phyloP scores from a whole-genome alignment of 2,113 vertebrate genomes.

The Sus scrofa region T2T-Sscrofa CM000819.6:124996001-124996500 shows the following conservation, averaged over 20 bases:
- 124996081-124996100: neutral
- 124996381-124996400: neutral
- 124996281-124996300: neutral
- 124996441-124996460: neutral
- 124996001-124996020: neutral
- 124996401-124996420: constrained; percentile 7
- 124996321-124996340: neutral
- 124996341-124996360: neutral
- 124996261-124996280: neutral
- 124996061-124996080: neutral
- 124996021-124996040: neutral
- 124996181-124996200: neutral
- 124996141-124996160: neutral
- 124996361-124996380: neutral
- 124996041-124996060: neutral
- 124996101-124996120: neutral
- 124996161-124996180: neutral
- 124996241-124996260: neutral
- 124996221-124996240: neutral
- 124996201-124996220: neutral
- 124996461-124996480: neutral
- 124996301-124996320: neutral
- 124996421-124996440: neutral
- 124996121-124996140: neutral
- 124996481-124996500: neutral